phyloP scores from a whole-genome alignment of 2,113 vertebrate genomes.

The Condylura cristata region DNA sequence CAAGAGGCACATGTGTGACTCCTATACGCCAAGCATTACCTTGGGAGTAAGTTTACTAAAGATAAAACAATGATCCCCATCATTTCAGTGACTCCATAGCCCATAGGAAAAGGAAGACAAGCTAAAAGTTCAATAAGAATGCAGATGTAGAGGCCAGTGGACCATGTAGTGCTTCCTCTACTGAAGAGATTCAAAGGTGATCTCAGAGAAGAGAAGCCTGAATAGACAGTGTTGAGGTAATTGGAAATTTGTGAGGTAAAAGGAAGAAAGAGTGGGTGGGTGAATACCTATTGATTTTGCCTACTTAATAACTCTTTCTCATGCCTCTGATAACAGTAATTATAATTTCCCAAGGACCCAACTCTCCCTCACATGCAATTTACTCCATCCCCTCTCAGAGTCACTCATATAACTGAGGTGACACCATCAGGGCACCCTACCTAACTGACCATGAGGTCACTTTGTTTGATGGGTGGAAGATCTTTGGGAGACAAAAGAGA shows the following conservation, averaged over 20 bases:
- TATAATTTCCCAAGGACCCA: not conserved
- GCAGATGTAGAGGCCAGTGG: not conserved
- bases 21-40: not conserved
- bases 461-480: not conserved
- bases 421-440: not conserved
- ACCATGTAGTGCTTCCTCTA: not conserved
- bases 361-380: not conserved
- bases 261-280: not conserved
- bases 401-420: too few relatives aligned
- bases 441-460: not conserved
- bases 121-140: not conserved
- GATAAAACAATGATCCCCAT: not conserved
- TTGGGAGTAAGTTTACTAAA: not conserved
- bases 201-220: not conserved
- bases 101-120: not conserved
- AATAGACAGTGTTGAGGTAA: not conserved
- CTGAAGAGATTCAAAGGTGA: not conserved
- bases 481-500: not conserved
- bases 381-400: not conserved
- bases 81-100: not conserved
- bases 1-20: rapidly evolving
- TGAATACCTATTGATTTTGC: not conserved
- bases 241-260: not conserved
- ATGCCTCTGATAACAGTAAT: not conserved
- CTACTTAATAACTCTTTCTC: not conserved